Percentiles rank a stretch among this genome's conserved stretches.
phyloP scores from a whole-genome alignment of 2,113 vertebrate genomes.

The Prochilodus magdalenae region DNA sequence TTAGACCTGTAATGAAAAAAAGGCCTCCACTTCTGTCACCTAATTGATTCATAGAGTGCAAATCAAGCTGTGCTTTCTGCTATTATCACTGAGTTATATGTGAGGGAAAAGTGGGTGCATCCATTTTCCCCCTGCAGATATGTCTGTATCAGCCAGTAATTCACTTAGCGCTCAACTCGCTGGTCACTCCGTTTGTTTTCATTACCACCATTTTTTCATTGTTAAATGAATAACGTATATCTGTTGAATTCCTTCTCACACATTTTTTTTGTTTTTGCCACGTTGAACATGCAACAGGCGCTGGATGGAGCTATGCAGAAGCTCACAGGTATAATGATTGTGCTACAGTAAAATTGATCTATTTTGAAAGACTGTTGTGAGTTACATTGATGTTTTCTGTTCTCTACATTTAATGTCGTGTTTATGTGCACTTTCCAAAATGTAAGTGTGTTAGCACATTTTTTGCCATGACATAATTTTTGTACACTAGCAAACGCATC shows the following conservation, averaged over 20 bases:
- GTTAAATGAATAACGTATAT: constrained; percentile 29
- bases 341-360: background rate
- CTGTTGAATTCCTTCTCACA: constrained; percentile 2
- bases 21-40: constrained; percentile 24
- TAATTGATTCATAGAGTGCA: constrained; percentile 44
- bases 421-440: too few relatives aligned
- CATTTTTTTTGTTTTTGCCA: background rate
- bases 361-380: too few relatives aligned
- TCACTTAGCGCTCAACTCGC: constrained; percentile 15
- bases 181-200: constrained; percentile 1
- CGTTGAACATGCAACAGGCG: background rate
- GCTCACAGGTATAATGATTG: background rate
- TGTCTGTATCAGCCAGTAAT: constrained; percentile 8
- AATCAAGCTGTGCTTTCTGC: constrained; percentile 22
- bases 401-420: too few relatives aligned
- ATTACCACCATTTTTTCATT: constrained; percentile 7
- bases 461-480: too few relatives aligned
- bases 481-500: too few relatives aligned
- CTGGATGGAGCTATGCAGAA: background rate
- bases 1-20: constrained; percentile 45
- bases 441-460: too few relatives aligned
- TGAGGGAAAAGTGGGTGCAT: constrained; percentile 21
- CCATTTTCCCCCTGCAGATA: background rate
- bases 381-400: too few relatives aligned
- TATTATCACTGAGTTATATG: constrained; percentile 27